These are phyloP conservation scores for Electrona antarctica DNA, from an alignment of 2,113 vertebrate genomes.

Conservation along the genomic window DNA sequence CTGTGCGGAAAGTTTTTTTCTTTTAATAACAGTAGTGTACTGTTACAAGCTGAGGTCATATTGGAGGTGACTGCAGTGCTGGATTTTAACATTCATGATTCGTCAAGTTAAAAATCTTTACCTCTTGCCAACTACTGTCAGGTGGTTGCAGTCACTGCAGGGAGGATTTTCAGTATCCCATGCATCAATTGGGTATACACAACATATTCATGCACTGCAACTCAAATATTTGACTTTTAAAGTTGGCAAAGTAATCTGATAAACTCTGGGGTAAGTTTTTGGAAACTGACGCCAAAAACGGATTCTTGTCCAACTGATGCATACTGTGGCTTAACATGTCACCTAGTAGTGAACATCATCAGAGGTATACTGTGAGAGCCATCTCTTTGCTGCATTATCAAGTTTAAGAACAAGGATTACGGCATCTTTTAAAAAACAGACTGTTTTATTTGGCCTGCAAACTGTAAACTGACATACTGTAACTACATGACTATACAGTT, in stretches of 20 bases:
- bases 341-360: conserved; percentile 13
- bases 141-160: not conserved
- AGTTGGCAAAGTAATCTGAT: no score
- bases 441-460: not conserved
- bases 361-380: conserved; percentile 13
- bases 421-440: not conserved
- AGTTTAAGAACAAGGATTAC: not conserved
- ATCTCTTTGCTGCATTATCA: conserved; percentile 23
- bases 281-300: no score
- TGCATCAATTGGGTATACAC: conserved; percentile 3
- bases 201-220: conserved; percentile 19
- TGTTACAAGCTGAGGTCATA: no score
- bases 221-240: not conserved
- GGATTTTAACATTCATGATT: no score
- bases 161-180: conserved; percentile 8
- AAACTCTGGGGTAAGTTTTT: no score
- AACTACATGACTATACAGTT: conserved; percentile 31
- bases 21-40: no score
- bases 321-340: conserved; percentile 1
- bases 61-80: no score
- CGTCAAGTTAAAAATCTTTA: no score
- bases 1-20: no score
- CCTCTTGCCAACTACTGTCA: no score
- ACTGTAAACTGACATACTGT: not conserved
- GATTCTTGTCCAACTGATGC: not conserved